Evolutionary conservation across 2,113 vertebrate genomes (phyloP).

Genomic region (Ptychochromis oligacanthus): DNA sequence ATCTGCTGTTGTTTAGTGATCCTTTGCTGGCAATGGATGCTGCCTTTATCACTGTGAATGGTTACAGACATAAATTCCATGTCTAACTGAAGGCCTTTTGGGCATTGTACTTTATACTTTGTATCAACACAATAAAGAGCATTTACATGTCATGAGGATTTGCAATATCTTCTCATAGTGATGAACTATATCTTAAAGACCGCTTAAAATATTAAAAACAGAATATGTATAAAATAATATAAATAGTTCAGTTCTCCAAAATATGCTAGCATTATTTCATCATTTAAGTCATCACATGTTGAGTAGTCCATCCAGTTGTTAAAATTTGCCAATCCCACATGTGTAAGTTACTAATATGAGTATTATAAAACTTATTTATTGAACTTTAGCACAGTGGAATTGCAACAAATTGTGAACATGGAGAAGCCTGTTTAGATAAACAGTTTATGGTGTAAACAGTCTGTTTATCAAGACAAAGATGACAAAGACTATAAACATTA

Average conservation of each 20-base stretch:
- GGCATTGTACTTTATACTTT: conserved; percentile 16
- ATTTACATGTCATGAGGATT: neutral
- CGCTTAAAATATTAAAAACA: accelerated
- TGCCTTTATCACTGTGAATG: conserved; percentile 7
- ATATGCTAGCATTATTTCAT: accelerated
- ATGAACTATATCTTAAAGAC: neutral
- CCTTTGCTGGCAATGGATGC: conserved; percentile 49
- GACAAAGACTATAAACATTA: neutral
- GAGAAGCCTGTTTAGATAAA: accelerated
- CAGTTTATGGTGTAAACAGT: too few species aligned
- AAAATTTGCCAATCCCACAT: neutral
- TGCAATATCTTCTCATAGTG: neutral
- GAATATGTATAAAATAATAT: neutral
- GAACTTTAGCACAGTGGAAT: neutral
- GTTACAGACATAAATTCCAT: neutral
- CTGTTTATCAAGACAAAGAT: neutral
- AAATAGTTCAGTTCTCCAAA: neutral
- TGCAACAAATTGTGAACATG: too few species aligned
- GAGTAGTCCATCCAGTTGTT: accelerated
- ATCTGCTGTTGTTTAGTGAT: neutral
- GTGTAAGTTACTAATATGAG: neutral
- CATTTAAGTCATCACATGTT: neutral
- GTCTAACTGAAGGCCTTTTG: conserved; percentile 6
- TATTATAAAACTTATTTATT: neutral
- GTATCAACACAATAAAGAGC: conserved; percentile 52